Conservation (phyloP, 53 echinoderm and acorn worm species). For the Holothuria scabra region DNA sequence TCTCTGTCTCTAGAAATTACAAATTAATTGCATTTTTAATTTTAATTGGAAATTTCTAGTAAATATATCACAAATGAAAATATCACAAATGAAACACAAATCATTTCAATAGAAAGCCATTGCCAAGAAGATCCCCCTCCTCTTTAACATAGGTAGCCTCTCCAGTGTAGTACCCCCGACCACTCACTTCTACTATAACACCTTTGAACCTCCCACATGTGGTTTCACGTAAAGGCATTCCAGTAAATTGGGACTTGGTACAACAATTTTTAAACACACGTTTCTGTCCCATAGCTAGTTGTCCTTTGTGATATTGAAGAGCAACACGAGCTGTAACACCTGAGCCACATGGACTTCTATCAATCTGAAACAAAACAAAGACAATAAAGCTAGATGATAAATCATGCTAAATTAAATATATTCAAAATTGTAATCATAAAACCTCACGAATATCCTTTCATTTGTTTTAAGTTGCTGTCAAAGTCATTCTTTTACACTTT, state of each 20-base stretch:
- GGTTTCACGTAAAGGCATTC: conserved; percentile 57
- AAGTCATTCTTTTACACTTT: too few relatives aligned
- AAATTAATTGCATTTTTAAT: too few relatives aligned
- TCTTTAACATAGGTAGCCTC: conserved; percentile 73
- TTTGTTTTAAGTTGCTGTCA: too few relatives aligned
- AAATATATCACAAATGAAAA: too few relatives aligned
- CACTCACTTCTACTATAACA: conserved; percentile 84
- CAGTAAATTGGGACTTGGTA: conserved; percentile 71
- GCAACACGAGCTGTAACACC: conserved; percentile 90
- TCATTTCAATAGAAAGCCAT: conserved; percentile 66
- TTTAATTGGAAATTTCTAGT: too few relatives aligned
- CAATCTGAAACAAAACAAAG: conserved; percentile 60
- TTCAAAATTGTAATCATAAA: too few relatives aligned
- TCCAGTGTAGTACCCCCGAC: conserved; percentile 77
- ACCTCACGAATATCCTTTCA: too few relatives aligned
- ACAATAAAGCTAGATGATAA: neutral
- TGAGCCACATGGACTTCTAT: conserved; percentile 85
- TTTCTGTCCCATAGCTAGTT: conserved; percentile 66
- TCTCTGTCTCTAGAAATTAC: too few relatives aligned
- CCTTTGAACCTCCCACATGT: conserved; percentile 77
- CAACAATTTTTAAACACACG: conserved; percentile 69
- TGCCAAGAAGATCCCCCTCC: conserved; percentile 69
- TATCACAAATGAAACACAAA: too few relatives aligned
- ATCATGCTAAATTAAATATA: too few relatives aligned
- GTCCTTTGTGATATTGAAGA: conserved; percentile 76